phyloP scores from a whole-genome alignment of 2,113 vertebrate genomes.

The Panthera leo region DNA sequence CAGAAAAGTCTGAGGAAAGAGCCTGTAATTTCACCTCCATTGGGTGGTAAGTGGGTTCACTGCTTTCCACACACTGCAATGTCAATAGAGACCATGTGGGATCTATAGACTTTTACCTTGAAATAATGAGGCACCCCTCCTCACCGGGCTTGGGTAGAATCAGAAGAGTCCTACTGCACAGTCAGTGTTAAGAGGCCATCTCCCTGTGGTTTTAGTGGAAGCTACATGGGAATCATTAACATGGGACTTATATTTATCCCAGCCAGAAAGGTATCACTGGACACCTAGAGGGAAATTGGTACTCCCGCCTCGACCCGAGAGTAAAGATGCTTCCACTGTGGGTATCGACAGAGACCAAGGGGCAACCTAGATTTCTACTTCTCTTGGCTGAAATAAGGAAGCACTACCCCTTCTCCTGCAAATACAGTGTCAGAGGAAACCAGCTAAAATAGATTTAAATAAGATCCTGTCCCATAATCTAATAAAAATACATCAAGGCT shows the following conservation, averaged over 20 bases:
- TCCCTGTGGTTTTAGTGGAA: neutral
- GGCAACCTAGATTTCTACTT: neutral
- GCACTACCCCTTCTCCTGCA: neutral
- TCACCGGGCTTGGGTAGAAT: neutral
- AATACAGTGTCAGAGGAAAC: neutral
- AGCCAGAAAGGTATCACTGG: neutral
- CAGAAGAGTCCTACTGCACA: neutral
- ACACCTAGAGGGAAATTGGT: neutral
- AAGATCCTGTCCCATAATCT: neutral
- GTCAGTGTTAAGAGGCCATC: neutral
- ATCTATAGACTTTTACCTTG: neutral
- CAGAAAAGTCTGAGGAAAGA: neutral
- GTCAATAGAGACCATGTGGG: neutral
- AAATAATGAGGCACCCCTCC: neutral
- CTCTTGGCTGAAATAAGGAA: neutral
- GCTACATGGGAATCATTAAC: accelerated
- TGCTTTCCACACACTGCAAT: neutral
- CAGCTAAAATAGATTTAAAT: neutral
- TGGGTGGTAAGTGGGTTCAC: too few relatives aligned
- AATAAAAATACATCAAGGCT: neutral
- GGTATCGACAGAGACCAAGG: neutral
- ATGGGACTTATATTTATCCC: neutral
- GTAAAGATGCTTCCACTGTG: neutral
- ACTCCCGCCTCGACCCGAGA: accelerated
- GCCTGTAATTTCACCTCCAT: neutral